Conservation (phyloP, 2,888 invertebrate genomes). For the Capitulum mitella region DNA sequence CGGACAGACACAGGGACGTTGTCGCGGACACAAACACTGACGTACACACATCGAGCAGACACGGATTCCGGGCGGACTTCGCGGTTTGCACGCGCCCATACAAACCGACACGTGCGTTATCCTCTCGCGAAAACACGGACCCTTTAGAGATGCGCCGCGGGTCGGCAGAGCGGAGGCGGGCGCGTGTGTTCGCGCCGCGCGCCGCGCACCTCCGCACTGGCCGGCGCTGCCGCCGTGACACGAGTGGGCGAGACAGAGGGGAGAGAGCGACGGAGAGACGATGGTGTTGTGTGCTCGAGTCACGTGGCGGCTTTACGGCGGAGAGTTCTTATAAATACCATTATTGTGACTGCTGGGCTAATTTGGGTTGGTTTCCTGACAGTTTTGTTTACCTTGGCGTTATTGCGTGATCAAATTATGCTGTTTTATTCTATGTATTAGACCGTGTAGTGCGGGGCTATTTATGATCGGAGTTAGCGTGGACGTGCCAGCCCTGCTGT, state of each 20-base stretch:
- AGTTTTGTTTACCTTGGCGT: conserved; percentile 9
- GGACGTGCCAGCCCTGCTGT: background rate
- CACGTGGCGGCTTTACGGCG: background rate
- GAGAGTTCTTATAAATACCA: background rate
- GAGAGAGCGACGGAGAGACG: no score
- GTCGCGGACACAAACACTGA: background rate
- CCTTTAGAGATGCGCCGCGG: no score
- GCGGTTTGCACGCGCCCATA: no score
- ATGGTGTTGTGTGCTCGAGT: no score
- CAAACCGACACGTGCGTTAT: no score
- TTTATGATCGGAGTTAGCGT: conserved; percentile 3
- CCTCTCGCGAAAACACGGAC: no score
- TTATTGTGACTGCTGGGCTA: conserved; percentile 21
- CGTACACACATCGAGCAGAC: no score
- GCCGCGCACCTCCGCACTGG: background rate
- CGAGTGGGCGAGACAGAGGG: background rate
- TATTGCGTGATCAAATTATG: conserved; percentile 21
- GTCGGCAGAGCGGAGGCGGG: no score
- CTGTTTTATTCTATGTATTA: conserved; percentile 7
- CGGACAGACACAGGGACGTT: background rate
- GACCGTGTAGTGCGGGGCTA: conserved; percentile 12
- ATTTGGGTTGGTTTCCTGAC: conserved; percentile 3
- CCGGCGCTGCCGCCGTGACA: background rate
- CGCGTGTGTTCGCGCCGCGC: no score
- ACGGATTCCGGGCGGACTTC: background rate